Percentiles rank a stretch among this genome's conserved stretches.
These are phyloP conservation scores for Amazona guildingii DNA, from an alignment of 2,113 vertebrate genomes.

Conservation along the genomic window DNA sequence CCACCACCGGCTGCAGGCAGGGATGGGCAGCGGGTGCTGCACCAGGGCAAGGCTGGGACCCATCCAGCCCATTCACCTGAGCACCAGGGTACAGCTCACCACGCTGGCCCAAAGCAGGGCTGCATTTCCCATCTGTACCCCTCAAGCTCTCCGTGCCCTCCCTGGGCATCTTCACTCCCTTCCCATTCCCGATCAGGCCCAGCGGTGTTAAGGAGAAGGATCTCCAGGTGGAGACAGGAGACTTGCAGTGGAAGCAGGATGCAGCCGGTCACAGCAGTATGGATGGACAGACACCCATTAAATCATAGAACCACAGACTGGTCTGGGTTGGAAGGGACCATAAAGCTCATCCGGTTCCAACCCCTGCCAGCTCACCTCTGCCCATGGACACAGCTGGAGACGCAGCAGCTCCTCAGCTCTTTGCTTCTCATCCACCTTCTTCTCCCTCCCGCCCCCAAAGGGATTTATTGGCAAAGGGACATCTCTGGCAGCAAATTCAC, in stretches of 20 bases:
- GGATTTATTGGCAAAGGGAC: not conserved
- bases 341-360: not conserved
- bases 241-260: rapidly evolving
- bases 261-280: not conserved
- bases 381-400: not conserved
- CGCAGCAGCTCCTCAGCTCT: not conserved
- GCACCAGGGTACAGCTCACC: not conserved
- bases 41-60: not conserved
- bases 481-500: rapidly evolving
- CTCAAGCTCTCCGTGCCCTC: not conserved
- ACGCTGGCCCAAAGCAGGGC: not conserved
- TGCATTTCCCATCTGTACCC: no score
- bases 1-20: not conserved
- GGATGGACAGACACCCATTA: not conserved
- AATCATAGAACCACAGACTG: not conserved
- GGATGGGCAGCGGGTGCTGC: not conserved
- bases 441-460: not conserved
- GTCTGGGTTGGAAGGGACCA: not conserved
- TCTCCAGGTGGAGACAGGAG: not conserved
- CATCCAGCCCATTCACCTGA: not conserved
- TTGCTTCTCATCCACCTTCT: not conserved
- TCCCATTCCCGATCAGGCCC: rapidly evolving
- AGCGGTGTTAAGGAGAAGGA: not conserved
- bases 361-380: not conserved
- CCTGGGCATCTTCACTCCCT: not conserved